Evolutionary conservation across 2,113 vertebrate species (phyloP), one percentile per base, ranked within the genome.

Genomic region (Hassar affinis): DNA sequence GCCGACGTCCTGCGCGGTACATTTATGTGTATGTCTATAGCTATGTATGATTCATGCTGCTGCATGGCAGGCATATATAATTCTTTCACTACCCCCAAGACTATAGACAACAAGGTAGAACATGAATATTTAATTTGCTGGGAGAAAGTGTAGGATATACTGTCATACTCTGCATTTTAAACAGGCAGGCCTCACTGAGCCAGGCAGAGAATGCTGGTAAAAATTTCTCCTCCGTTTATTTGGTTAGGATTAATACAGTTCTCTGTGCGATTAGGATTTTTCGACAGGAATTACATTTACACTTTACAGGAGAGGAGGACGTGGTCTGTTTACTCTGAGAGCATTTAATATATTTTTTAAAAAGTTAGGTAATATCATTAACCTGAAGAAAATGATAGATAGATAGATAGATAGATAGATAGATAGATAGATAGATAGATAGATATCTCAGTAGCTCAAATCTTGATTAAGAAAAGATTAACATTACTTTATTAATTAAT

Each of bases 61-160:
- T 91, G 91, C 87, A 92, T 92, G 93, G 91, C 90, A 92, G 92
- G 93, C 93, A 93, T 93, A 92, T 93, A 91, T 93, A 93, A 92
- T 93, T 92, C 91, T 85, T 91, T 82, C 91, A 89, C 90, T 93
- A 89, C 92, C 92, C 93, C 90, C 91, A 93, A 93, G 94, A 94
- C 93, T 90, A 92, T 92, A 94, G 92, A 93, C 93, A 94, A 94
- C 92, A 93, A 93, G 92, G 92, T 94, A 92, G 92, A 86, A 90
- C 92, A 95, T 95, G 93, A 95, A 95, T 95, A 94, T 95, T 95
- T 94, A 91, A 94, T 94, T 93, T 90, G 90, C 92, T 80, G 87
- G 86, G 91, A 92, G 91, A 94, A 93, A 92, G 92, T 94, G 93
- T 93, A 90, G 91, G 91, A 83, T 61, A 62, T 82, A 68, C 86